Conservation (phyloP, 1,140 invertebrate species). For the Cyphomyrmex costatus region DNA sequence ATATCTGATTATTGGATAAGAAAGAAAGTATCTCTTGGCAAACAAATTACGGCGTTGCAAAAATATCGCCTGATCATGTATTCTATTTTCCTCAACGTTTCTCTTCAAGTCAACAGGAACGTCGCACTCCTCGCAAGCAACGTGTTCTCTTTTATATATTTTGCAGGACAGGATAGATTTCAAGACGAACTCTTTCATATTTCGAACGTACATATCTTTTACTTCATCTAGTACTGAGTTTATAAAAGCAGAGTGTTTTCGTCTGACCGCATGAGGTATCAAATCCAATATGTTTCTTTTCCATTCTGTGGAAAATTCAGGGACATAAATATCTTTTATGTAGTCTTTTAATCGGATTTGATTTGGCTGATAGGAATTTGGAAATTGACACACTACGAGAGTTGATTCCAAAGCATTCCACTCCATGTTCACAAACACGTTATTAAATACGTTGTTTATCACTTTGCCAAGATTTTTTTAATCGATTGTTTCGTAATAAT, state of each 20-base stretch:
- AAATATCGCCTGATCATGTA: constrained; percentile 53
- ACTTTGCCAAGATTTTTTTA: not conserved
- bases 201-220: constrained; percentile 76
- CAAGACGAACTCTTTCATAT: constrained; percentile 77
- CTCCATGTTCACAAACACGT: not conserved
- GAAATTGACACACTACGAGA: not conserved
- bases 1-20: constrained; percentile 77
- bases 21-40: constrained; percentile 80
- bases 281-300: constrained; percentile 78
- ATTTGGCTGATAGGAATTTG: constrained; percentile 1
- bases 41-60: constrained; percentile 70
- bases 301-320: constrained; percentile 73
- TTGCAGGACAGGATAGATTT: constrained; percentile 47
- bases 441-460: not conserved
- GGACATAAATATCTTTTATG: constrained; percentile 41
- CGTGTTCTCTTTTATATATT: constrained; percentile 1
- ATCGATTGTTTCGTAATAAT: constrained; percentile 19
- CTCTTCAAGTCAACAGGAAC: not conserved
- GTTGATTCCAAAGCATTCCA: not conserved
- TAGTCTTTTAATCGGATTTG: constrained; percentile 47
- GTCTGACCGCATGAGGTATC: constrained; percentile 73
- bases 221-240: constrained; percentile 77
- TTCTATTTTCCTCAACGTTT: not conserved
- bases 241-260: constrained; percentile 71
- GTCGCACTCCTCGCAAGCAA: not conserved